Percentiles rank a stretch among this genome's conserved stretches.
phyloP scores from a whole-genome alignment of 2,888 invertebrate genomes.

The Diarsia brunnea region DNA sequence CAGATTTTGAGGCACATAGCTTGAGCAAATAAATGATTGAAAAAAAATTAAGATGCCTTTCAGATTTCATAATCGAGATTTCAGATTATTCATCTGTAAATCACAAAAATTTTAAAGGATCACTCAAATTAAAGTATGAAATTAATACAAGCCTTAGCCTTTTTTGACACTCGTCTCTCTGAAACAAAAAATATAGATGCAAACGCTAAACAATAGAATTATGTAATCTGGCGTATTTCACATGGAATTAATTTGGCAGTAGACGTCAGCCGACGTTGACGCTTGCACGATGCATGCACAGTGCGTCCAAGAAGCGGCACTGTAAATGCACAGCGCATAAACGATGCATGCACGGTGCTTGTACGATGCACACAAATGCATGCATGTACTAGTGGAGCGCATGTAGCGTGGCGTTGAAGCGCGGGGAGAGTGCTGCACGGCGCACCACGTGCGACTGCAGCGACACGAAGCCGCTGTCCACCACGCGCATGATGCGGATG shows the following conservation, averaged over 20 bases:
- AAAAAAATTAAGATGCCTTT: background rate
- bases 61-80: background rate
- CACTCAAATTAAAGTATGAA: background rate
- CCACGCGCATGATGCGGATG: slow-evolving; percentile 92
- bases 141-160: background rate
- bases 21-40: background rate
- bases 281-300: background rate
- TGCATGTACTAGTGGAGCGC: slow-evolving; percentile 67
- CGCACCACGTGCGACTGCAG: slow-evolving; percentile 83
- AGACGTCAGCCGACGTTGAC: slow-evolving; percentile 12
- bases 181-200: slow-evolving; percentile 2
- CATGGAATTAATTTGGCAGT: slow-evolving; percentile 56
- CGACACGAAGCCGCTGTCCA: slow-evolving; percentile 85
- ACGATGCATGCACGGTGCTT: background rate
- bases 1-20: background rate
- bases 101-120: background rate
- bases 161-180: background rate
- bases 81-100: background rate
- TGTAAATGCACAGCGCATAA: too few relatives aligned
- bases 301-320: background rate
- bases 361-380: background rate
- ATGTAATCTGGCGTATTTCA: background rate
- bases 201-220: slow-evolving; percentile 19
- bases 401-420: slow-evolving; percentile 76
- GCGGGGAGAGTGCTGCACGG: slow-evolving; percentile 74